These are phyloP conservation scores for Agrotis ipsilon DNA, from an alignment of 2,888 invertebrate species.

Conservation along the genomic window DNA sequence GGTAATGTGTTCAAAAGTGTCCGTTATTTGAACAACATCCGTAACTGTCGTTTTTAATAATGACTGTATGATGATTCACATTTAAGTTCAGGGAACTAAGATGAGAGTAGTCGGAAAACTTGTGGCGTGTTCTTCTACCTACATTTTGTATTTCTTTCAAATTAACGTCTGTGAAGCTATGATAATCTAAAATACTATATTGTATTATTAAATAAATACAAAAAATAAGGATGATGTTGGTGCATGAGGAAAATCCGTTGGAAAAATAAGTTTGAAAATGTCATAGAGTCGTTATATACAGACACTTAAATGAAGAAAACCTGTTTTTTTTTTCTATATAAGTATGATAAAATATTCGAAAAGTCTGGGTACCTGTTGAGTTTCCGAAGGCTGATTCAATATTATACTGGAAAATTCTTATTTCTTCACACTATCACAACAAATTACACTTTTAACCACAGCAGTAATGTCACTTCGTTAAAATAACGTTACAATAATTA, in stretches of 20 bases:
- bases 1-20: constrained; percentile 39
- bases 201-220: neutral
- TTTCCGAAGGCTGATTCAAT: constrained; percentile 33
- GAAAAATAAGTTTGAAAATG: neutral
- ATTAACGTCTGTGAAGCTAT: constrained; percentile 8
- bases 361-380: constrained; percentile 52
- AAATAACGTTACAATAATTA: constrained; percentile 47
- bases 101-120: constrained; percentile 41
- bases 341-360: neutral
- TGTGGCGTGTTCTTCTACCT: neutral
- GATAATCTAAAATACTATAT: neutral
- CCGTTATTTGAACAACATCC: constrained; percentile 43
- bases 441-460: constrained; percentile 34
- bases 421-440: constrained; percentile 35
- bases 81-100: constrained; percentile 37
- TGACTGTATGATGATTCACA: constrained; percentile 45
- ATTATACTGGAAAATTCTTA: constrained; percentile 36
- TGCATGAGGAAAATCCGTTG: constrained; percentile 32
- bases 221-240: neutral
- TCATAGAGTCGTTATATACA: constrained; percentile 2
- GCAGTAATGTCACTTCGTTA: constrained; percentile 39
- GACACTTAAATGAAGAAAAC: neutral
- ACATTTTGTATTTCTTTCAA: neutral
- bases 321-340: constrained; percentile 1
- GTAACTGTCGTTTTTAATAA: constrained; percentile 31